Percentiles rank a stretch among this genome's conserved stretches.
Evolutionary conservation across 2,888 invertebrate species (phyloP).

Genomic region (Papilio elwesi): DNA sequence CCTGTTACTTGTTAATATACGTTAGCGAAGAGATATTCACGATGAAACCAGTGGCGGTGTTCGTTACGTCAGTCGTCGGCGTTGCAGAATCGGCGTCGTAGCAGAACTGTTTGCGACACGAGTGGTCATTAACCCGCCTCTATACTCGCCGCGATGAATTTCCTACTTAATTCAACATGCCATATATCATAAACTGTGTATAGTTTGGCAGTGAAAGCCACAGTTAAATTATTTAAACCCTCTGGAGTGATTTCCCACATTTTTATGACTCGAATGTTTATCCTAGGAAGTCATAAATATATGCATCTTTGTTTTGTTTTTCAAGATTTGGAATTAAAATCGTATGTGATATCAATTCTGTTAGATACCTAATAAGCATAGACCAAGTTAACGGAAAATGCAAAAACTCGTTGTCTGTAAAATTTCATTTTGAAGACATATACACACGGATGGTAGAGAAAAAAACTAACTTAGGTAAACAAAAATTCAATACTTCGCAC

Average conservation of each 20-base stretch:
- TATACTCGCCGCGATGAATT: conserved; percentile 42
- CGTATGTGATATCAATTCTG: no score
- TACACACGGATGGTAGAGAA: background rate
- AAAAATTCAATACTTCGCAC: background rate
- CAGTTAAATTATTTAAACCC: background rate
- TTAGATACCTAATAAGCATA: no score
- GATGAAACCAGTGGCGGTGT: conserved; percentile 47
- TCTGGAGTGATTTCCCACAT: no score
- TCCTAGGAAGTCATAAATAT: no score
- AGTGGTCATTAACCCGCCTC: conserved; percentile 53
- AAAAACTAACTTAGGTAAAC: background rate
- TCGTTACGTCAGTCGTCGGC: conserved; percentile 57
- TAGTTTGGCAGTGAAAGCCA: conserved; percentile 16
- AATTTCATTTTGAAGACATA: no score
- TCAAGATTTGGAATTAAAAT: no score
- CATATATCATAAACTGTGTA: conserved; percentile 37
- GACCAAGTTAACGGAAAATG: no score
- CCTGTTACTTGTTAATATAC: conserved; percentile 23
- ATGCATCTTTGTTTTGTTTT: no score
- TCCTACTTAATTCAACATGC: conserved; percentile 47
- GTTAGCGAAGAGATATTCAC: conserved; percentile 43
- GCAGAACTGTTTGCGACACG: conserved; percentile 61
- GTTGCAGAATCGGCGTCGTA: conserved; percentile 61
- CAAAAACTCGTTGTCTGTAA: no score
- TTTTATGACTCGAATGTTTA: no score